These are phyloP conservation scores for Cabera pusaria DNA, from an alignment of 2,888 invertebrate species.

Conservation along the genomic window DNA sequence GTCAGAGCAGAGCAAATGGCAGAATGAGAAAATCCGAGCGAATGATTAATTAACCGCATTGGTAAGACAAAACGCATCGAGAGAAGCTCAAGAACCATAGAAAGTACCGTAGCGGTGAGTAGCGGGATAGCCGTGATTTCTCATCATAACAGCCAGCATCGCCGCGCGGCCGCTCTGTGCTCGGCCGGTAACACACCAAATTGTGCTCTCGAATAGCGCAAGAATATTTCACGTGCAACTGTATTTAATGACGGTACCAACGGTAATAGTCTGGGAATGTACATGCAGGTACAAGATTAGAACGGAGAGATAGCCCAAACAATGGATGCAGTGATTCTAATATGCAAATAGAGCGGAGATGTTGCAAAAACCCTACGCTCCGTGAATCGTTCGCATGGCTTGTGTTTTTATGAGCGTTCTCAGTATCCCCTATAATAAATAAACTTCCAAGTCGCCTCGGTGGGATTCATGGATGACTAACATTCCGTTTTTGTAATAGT, in stretches of 20 bases:
- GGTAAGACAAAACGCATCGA: constrained; percentile 73
- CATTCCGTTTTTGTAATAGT: constrained; percentile 52
- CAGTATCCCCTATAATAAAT: constrained; percentile 56
- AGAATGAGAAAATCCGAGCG: constrained; percentile 43
- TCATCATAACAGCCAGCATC: constrained; percentile 52
- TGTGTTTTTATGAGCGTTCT: constrained; percentile 44
- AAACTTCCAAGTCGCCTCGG: constrained; percentile 48
- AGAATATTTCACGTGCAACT: constrained; percentile 73
- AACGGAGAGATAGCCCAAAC: constrained; percentile 69
- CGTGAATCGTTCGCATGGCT: constrained; percentile 50
- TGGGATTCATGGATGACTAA: constrained; percentile 73
- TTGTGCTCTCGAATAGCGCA: constrained; percentile 70
- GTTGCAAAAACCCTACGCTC: constrained; percentile 51
- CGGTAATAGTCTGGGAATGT: constrained; percentile 76
- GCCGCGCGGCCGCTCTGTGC: constrained; percentile 36
- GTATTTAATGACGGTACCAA: constrained; percentile 71
- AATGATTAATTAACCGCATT: constrained; percentile 74
- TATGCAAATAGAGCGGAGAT: constrained; percentile 64
- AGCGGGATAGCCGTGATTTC: constrained; percentile 75
- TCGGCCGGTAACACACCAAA: constrained; percentile 61
- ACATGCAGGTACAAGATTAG: constrained; percentile 66
- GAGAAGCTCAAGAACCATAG: constrained; percentile 66
- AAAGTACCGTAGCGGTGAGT: constrained; percentile 77
- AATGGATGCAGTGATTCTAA: constrained; percentile 64
- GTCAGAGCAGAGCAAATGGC: constrained; percentile 39